Percentiles rank a stretch among this genome's conserved stretches.
phyloP scores from a whole-genome alignment of 1,140 invertebrate genomes.

The Pectinophora gossypiella region DNA sequence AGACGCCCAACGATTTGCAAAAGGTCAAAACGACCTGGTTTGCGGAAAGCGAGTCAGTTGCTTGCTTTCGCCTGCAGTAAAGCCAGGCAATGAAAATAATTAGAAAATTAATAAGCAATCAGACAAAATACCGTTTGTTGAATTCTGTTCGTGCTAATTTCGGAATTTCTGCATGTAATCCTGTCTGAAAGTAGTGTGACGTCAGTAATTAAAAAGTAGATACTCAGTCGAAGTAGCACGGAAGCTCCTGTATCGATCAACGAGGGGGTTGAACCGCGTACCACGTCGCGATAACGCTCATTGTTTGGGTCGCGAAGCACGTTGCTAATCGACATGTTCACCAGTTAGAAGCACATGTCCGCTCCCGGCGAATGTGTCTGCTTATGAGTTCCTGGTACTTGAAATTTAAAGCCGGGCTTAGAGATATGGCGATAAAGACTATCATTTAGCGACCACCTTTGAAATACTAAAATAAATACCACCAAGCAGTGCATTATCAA shows the following conservation, averaged over 20 bases:
- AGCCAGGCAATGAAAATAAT: too few relatives aligned
- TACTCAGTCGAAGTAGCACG: background rate
- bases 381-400: constrained; percentile 28
- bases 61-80: background rate
- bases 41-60: background rate
- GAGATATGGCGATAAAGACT: too few relatives aligned
- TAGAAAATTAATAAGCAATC: too few relatives aligned
- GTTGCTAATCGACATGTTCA: constrained; percentile 54
- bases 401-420: too few relatives aligned
- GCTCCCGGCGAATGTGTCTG: constrained; percentile 44
- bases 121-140: background rate
- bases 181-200: too few relatives aligned
- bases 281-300: constrained; percentile 64
- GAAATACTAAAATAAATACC: too few relatives aligned
- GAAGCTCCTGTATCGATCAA: constrained; percentile 46
- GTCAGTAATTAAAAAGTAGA: too few relatives aligned
- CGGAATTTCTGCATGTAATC: too few relatives aligned
- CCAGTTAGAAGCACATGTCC: constrained; percentile 46
- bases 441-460: too few relatives aligned
- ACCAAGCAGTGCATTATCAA: too few relatives aligned
- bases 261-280: constrained; percentile 45
- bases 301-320: constrained; percentile 63
- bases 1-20: too few relatives aligned
- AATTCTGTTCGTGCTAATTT: background rate
- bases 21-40: background rate